Base-by-base conservation (phyloP, 2,888 invertebrate species). In the Andrena camellia region DNA sequence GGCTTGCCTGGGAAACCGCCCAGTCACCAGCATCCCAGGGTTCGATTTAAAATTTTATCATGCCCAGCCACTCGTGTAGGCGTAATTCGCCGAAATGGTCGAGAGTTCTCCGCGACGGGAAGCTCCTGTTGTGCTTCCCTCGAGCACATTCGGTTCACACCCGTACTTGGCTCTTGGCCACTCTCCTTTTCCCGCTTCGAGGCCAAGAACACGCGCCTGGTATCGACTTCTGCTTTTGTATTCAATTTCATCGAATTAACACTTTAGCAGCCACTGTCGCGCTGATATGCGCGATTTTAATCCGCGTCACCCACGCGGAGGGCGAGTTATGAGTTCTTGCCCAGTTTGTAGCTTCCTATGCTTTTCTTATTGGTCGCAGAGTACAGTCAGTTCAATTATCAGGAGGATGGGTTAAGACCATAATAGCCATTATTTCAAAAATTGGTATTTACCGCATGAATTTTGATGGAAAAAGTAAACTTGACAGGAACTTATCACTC, bases 1-100 rank as follows among this genome's bases (percentile, higher is more conserved):
- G 42, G 17, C 42, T 42, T 17, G 42, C 10, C 20, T 8, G 62
- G 31, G 42, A 42, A 63, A 63, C 57, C 48, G 26, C 5, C 10
- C 33, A 26, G 2, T 13, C 29, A 23, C 2, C 29, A 33, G 29
- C 13, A 23, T 20, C 23, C 10, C 1, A 50, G 26, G 7, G 35
- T 23, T 35, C 62, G 52, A 67, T 72, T 66, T 35, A 59, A 64
- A 50, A 42, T 52, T 70, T 70, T 20, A 63, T 63, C 54, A 63
- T 5, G 31, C 10, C 42, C 20, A 52, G 52, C 62, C 54, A 35
- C 68, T 68, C 50, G 13, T 13, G 42, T 33, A 20, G 29, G 13
- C 26, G 23, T 17, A 57, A 76, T 68, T 68, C 57, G 48, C 1
- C 13, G 73, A 63, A 63, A 73, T 57, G 59, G n/a, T 23, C 48